Conservation (phyloP, 2,888 invertebrate genomes). For the Nephrotoma guestfalica region DNA sequence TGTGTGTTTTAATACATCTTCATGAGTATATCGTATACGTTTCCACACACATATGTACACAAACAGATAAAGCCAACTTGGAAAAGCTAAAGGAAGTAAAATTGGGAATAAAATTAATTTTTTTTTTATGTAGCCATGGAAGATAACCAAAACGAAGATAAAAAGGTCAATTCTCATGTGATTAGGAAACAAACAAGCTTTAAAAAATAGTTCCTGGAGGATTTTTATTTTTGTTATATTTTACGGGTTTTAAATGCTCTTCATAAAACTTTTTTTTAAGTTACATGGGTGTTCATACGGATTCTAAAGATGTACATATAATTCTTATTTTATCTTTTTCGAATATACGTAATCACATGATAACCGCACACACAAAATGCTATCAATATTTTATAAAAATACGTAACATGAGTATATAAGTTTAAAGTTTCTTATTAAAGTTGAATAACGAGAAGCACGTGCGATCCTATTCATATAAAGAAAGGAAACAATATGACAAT, state of each 20-base stretch:
- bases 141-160: not conserved
- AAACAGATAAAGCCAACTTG: not conserved
- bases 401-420: not conserved
- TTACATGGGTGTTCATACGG: not conserved
- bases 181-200: not conserved
- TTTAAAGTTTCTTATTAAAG: not conserved
- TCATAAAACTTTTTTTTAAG: not conserved
- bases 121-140: not conserved
- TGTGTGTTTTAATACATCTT: not conserved
- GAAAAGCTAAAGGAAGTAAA: not conserved
- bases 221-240: not conserved
- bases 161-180: not conserved
- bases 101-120: not conserved
- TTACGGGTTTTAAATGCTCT: not conserved
- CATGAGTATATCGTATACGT: not conserved
- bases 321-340: not conserved
- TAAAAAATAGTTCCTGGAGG: not conserved
- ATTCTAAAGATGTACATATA: not conserved
- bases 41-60: not conserved
- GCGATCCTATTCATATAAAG: not conserved
- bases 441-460: not conserved
- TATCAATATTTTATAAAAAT: not conserved
- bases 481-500: not conserved
- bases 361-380: not conserved
- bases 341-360: not conserved